These are phyloP conservation scores for Xiphophorus hellerii DNA, from an alignment of 2,113 vertebrate species.

Conservation along the genomic window DNA sequence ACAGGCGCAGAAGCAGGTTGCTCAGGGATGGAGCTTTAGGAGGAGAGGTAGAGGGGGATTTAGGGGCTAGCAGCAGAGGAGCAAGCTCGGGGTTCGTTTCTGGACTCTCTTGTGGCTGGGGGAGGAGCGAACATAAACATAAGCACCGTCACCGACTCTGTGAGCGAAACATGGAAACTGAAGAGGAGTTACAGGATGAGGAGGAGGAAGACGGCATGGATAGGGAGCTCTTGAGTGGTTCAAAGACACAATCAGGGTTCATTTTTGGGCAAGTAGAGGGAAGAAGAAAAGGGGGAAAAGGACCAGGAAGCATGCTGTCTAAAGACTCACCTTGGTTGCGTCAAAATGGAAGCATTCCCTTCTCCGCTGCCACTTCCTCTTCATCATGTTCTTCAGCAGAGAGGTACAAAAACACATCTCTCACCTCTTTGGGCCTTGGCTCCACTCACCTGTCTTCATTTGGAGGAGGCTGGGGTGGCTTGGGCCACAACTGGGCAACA, in stretches of 20 bases:
- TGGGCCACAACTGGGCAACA: slow-evolving; percentile 66
- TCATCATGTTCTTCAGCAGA: slow-evolving; percentile 55
- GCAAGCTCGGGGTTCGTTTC: slow-evolving; percentile 84
- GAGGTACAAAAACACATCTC: slow-evolving; percentile 70
- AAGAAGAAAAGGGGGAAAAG: slow-evolving; percentile 57
- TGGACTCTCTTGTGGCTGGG: slow-evolving; percentile 88
- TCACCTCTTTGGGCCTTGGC: slow-evolving; percentile 71
- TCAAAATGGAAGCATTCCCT: slow-evolving; percentile 55
- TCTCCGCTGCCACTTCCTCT: slow-evolving; percentile 39
- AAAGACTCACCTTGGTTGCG: slow-evolving; percentile 69
- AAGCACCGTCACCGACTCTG: slow-evolving; percentile 71
- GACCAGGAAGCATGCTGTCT: slow-evolving; percentile 37
- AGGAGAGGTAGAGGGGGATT: slow-evolving; percentile 64
- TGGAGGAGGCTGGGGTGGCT: slow-evolving; percentile 73
- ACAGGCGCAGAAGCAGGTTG: slow-evolving; percentile 92
- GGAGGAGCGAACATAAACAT: slow-evolving; percentile 82
- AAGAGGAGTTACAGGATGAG: slow-evolving; percentile 62
- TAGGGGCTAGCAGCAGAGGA: slow-evolving; percentile 79
- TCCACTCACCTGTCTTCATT: slow-evolving; percentile 77
- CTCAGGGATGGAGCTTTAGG: slow-evolving; percentile 88
- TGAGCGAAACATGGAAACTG: slow-evolving; percentile 59
- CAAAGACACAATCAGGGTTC: slow-evolving; percentile 59
- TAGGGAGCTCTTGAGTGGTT: slow-evolving; percentile 31
- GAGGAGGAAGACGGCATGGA: slow-evolving; percentile 63
- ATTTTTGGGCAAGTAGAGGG: slow-evolving; percentile 53